Conservation (phyloP, 2,797 vertebrate genomes). For the Bryconaethiops microstoma region DNA sequence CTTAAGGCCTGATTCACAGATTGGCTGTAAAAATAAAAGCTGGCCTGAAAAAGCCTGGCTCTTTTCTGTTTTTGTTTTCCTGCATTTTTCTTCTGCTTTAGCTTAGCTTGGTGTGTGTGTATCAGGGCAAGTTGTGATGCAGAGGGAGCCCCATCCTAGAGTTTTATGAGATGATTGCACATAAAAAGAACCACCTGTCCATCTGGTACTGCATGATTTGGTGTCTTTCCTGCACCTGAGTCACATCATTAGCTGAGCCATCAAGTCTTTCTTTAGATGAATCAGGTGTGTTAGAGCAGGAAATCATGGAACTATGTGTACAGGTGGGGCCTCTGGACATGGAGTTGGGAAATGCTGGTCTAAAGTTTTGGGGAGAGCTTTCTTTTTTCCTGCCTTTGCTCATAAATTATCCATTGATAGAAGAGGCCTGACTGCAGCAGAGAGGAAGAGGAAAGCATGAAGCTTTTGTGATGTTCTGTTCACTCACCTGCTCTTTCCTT, state of each 20-base stretch:
- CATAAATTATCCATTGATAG: conserved; percentile 53
- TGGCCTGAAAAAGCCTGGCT: too few relatives aligned
- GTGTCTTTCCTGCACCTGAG: neutral
- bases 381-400: conserved; percentile 20
- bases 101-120: too few relatives aligned
- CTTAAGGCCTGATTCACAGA: too few relatives aligned
- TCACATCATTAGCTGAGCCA: neutral
- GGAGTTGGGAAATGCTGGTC: neutral
- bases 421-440: conserved; percentile 10
- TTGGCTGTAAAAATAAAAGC: too few relatives aligned
- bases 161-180: too few relatives aligned
- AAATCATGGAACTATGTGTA: neutral
- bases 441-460: neutral
- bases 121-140: too few relatives aligned
- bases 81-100: too few relatives aligned
- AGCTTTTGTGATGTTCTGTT: neutral
- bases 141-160: too few relatives aligned
- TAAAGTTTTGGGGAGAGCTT: conserved; percentile 32
- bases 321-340: neutral
- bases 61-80: too few relatives aligned
- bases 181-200: neutral
- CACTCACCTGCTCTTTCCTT: neutral
- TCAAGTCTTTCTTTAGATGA: neutral
- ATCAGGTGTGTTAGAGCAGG: neutral
- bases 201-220: neutral